Conservation (phyloP, 92 coral and sea anemone species). For the Epizoanthus ramosus region DNA sequence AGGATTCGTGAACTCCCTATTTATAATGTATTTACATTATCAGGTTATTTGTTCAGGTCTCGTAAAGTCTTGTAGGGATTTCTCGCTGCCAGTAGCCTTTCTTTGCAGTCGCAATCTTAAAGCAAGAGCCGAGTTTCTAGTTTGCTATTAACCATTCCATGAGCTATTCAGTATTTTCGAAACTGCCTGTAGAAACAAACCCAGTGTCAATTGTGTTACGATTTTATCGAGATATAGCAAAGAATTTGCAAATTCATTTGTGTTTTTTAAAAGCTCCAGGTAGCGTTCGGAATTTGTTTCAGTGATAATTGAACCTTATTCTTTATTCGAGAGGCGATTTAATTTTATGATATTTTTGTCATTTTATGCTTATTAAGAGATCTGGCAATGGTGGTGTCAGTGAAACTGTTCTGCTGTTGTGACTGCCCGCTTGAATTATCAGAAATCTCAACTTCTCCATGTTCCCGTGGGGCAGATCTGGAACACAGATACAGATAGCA, state of each 20-base stretch:
- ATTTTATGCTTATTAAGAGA: background rate
- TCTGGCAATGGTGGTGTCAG: background rate
- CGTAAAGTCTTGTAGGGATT: background rate
- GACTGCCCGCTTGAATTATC: conserved; percentile 6
- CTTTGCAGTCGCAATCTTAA: background rate
- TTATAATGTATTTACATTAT: background rate
- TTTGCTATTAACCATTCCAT: no score
- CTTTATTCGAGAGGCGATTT: conserved; percentile 13
- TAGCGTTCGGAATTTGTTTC: conserved; percentile 6
- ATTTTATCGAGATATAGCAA: background rate
- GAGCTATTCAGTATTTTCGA: no score
- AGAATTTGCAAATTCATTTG: background rate
- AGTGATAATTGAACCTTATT: conserved; percentile 14
- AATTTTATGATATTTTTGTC: background rate
- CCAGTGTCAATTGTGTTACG: background rate
- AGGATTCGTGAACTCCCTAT: conserved; percentile 8
- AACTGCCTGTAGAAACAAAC: no score
- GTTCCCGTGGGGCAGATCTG: background rate
- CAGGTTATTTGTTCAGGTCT: conserved; percentile 8
- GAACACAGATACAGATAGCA: background rate
- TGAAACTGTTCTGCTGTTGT: background rate
- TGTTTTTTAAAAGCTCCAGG: background rate
- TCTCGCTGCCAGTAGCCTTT: background rate
- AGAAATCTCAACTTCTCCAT: conserved; percentile 1
- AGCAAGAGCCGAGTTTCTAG: no score